These are phyloP conservation scores for Theonella swinhoei DNA, from an alignment of 37 sponge, comb jelly and placozoan species.

Conservation along the genomic window DNA sequence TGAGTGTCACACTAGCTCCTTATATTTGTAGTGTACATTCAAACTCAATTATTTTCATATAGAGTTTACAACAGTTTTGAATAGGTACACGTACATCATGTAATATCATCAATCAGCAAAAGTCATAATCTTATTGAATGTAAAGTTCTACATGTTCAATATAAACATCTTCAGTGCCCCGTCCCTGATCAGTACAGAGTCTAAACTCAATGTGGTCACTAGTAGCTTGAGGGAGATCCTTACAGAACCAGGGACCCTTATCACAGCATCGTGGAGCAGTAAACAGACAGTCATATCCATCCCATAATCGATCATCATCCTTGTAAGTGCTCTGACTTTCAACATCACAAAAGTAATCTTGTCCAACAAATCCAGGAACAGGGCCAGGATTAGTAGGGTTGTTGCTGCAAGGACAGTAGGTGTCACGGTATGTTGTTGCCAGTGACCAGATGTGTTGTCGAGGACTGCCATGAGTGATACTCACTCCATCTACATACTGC, in stretches of 20 bases:
- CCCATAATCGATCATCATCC: no score
- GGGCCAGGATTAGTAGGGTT: neutral
- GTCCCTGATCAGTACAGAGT: constrained; percentile 36
- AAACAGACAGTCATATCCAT: no score
- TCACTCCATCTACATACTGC: constrained; percentile 31
- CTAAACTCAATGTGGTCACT: constrained; percentile 59
- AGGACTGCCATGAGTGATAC: constrained; percentile 23
- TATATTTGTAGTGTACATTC: no score
- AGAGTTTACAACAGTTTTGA: no score
- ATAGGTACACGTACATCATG: no score
- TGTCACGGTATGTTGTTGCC: neutral
- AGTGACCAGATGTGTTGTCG: constrained; percentile 36
- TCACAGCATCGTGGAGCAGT: constrained; percentile 51
- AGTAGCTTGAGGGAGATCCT: neutral
- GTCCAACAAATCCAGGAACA: neutral
- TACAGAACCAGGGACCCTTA: constrained; percentile 46
- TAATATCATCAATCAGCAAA: no score
- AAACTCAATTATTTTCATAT: no score
- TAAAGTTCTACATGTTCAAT: constrained; percentile 37
- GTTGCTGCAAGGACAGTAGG: constrained; percentile 15
- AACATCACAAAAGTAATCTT: constrained; percentile 63
- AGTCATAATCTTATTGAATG: constrained; percentile 45
- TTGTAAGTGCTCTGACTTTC: constrained; percentile 21
- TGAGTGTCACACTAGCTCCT: no score
- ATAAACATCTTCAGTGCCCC: constrained; percentile 36